Conservation (phyloP, 2,888 invertebrate species). For the Andrena hattorfiana region DNA sequence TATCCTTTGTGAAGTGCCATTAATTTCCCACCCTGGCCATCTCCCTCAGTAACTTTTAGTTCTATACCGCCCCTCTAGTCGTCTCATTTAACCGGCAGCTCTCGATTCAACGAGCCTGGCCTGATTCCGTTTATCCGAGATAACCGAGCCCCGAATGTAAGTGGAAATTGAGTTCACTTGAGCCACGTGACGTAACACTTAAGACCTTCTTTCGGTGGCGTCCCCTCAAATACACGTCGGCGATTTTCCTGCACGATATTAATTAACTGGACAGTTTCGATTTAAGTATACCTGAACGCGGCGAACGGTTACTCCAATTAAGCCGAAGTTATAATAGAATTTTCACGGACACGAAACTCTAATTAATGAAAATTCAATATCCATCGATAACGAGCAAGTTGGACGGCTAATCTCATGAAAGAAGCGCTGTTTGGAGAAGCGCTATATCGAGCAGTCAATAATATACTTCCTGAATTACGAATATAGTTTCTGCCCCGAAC, state of each 20-base stretch:
- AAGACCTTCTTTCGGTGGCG: slow-evolving; percentile 19
- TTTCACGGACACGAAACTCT: background rate
- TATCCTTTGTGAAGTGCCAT: slow-evolving; percentile 43
- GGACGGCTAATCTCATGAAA: background rate
- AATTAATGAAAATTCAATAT: slow-evolving; percentile 12
- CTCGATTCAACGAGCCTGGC: slow-evolving; percentile 60
- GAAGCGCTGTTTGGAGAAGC: background rate
- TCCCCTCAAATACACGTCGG: background rate
- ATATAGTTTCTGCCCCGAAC: background rate
- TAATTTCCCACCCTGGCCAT: slow-evolving; percentile 42
- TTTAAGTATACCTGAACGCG: background rate
- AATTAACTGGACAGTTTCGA: slow-evolving; percentile 19
- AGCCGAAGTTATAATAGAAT: background rate
- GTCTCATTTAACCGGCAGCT: slow-evolving; percentile 59
- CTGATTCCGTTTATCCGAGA: slow-evolving; percentile 62
- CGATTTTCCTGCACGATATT: background rate
- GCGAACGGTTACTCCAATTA: slow-evolving; percentile 8
- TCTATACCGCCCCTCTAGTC: slow-evolving; percentile 28
- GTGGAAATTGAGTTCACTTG: slow-evolving; percentile 61
- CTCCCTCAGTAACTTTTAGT: slow-evolving; percentile 34
- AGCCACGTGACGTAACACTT: slow-evolving; percentile 43
- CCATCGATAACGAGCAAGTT: slow-evolving; percentile 7
- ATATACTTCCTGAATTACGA: background rate
- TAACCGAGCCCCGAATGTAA: slow-evolving; percentile 48
- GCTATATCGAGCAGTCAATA: background rate